Base-by-base conservation (phyloP, 2,888 invertebrate genomes). In the Drosophila infuscata region DNA sequence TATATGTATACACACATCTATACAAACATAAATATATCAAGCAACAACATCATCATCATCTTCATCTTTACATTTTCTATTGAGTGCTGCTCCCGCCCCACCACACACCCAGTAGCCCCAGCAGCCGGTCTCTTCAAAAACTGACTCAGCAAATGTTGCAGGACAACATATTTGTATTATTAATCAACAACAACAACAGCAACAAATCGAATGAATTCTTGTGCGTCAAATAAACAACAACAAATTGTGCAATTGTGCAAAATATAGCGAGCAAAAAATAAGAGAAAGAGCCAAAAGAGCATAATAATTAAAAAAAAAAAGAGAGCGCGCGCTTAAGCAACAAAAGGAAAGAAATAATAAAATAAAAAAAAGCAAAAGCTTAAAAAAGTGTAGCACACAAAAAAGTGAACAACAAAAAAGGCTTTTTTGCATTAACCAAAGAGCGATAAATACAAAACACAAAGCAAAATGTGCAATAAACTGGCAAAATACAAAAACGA, bases 381-480 rank as follows among this genome's bases (percentile, higher is more conserved):
- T 41, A 66, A 41, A 35, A 54, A 57, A 59, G 76, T 78, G 74
- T 74, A 68, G 49, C 64, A 58, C 70, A 60, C 68, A 71, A 79
- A 82, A 76, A 78, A 76, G 75, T 67, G 60, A 76, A 43, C 57
- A 32, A 43, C 64, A 59, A 59, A 52, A 54, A 54, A 65, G 17
- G 35, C 12, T 64, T 64, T 63, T 66, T 74, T 65, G 70, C 46
- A 53, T 58, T 54, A 69, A 69, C 46, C 52, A 49, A 53, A 57
- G 53, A 60, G 54, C 66, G 20, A 65, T 46, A 51, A 74, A 53
- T 41, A 70, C 43, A 66, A 54, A n/a, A 46, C 46, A 49, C 36
- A 71, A 64, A 66, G 59, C 61, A 70, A 75, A 72, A 83, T 89
- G 89, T 88, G 87, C 87, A 87, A 87, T 87, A 90, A 85, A 79